Percentiles rank a stretch among this genome's conserved stretches.
These are phyloP conservation scores for Galeopsomyia nigrocyanea DNA, from an alignment of 2,888 invertebrate genomes.

Conservation along the genomic window DNA sequence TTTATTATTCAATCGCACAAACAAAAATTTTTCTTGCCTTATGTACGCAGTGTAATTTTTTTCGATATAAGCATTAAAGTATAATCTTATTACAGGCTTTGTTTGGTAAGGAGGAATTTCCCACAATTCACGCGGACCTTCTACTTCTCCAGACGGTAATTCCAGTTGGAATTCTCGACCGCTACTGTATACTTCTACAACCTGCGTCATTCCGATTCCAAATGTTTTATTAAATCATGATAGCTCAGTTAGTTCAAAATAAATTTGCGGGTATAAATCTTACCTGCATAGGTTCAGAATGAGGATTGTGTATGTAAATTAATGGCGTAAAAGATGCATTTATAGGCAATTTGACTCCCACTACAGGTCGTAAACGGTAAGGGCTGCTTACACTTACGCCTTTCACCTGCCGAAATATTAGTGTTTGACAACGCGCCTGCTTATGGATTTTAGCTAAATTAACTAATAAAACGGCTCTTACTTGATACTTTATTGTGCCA, in stretches of 20 bases:
- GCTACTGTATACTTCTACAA: conserved; percentile 87
- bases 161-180: conserved; percentile 92
- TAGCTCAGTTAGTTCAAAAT: background rate
- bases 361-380: conserved; percentile 90
- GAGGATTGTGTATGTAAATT: conserved; percentile 96
- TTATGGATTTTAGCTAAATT: background rate
- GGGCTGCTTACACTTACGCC: conserved; percentile 91
- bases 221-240: conserved; percentile 12
- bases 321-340: conserved; percentile 92
- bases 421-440: conserved; percentile 13
- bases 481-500: conserved; percentile 90
- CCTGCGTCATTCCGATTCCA: conserved; percentile 66
- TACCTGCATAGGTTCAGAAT: conserved; percentile 88
- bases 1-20: background rate
- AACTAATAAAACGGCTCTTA: conserved; percentile 64
- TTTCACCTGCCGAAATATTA: conserved; percentile 74
- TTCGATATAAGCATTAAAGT: conserved; percentile 81
- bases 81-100: conserved; percentile 89
- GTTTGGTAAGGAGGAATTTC: conserved; percentile 90
- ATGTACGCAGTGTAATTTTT: conserved; percentile 90
- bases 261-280: conserved; percentile 37
- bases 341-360: conserved; percentile 90
- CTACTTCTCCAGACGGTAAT: conserved; percentile 82
- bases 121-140: conserved; percentile 89
- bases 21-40: conserved; percentile 69